Evolutionary conservation across 2,797 vertebrate species (phyloP).

Genomic region (Eidolon dupreanum): DNA sequence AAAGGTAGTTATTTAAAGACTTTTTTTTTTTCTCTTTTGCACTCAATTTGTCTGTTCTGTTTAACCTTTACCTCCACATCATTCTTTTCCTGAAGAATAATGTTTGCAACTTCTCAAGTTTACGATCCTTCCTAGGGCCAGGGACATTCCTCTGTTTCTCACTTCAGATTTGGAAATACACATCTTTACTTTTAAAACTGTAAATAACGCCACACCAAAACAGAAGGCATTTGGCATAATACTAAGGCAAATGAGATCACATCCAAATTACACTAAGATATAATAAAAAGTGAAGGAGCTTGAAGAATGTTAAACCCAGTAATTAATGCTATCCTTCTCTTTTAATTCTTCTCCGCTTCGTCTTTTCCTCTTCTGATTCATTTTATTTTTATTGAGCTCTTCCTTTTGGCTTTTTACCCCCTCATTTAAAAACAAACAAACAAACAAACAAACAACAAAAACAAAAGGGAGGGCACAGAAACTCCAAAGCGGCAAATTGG

Average conservation of each 20-base stretch:
- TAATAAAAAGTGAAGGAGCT: neutral
- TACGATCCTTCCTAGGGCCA: neutral
- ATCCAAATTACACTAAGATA: neutral
- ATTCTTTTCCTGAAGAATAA: neutral
- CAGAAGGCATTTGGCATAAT: neutral
- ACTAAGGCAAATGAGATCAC: neutral
- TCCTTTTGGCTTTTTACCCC: neutral
- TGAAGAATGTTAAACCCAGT: neutral
- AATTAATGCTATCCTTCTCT: neutral
- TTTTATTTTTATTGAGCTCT: neutral
- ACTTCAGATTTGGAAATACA: neutral
- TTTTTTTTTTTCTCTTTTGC: neutral
- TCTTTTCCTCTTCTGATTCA: neutral
- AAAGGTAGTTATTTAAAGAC: neutral
- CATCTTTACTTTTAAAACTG: neutral
- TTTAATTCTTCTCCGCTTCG: neutral
- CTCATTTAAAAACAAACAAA: neutral
- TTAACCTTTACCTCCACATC: neutral
- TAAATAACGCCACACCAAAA: neutral
- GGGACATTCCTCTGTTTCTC: neutral
- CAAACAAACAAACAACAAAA: neutral
- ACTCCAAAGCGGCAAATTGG: neutral
- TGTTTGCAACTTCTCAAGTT: slow-evolving; percentile 20
- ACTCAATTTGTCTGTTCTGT: neutral
- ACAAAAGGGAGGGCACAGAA: neutral